Evolutionary conservation across 2,888 invertebrate species (phyloP).

Genomic region (Cheiracanthium punctorium): DNA sequence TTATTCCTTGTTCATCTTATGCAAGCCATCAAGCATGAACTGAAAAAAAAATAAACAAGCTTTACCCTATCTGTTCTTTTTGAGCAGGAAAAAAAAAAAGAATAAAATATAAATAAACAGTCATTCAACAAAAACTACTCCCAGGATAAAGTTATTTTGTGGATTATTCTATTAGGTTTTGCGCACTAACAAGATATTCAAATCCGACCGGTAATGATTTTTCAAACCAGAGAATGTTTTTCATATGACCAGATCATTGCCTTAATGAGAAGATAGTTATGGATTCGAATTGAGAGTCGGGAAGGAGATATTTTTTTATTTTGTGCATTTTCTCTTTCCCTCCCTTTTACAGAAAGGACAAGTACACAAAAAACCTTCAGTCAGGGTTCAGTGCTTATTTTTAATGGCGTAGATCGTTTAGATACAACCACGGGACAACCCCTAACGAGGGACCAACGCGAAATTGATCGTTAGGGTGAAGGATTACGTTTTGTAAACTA

Average conservation of each 20-base stretch:
- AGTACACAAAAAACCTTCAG: constrained; percentile 12
- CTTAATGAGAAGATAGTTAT: background rate
- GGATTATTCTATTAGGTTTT: background rate
- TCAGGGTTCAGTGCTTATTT: constrained; percentile 51
- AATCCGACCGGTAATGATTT: background rate
- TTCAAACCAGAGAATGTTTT: background rate
- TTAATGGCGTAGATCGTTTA: constrained; percentile 37
- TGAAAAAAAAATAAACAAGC: background rate
- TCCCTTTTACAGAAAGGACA: background rate
- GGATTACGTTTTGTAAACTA: background rate
- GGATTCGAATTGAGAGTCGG: background rate
- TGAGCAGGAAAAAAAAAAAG: too few relatives aligned
- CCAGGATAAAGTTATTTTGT: background rate
- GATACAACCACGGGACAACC: background rate
- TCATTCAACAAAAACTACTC: background rate
- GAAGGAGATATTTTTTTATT: background rate
- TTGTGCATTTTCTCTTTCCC: background rate
- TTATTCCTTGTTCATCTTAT: background rate
- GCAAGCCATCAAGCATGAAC: background rate
- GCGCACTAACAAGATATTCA: constrained; percentile 4
- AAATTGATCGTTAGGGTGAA: background rate
- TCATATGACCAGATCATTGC: background rate
- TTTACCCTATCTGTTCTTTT: background rate
- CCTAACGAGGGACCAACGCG: background rate
- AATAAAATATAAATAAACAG: too few relatives aligned